phyloP scores from a whole-genome alignment of 2,797 vertebrate genomes.

The Brachyalestes nurse region DNA sequence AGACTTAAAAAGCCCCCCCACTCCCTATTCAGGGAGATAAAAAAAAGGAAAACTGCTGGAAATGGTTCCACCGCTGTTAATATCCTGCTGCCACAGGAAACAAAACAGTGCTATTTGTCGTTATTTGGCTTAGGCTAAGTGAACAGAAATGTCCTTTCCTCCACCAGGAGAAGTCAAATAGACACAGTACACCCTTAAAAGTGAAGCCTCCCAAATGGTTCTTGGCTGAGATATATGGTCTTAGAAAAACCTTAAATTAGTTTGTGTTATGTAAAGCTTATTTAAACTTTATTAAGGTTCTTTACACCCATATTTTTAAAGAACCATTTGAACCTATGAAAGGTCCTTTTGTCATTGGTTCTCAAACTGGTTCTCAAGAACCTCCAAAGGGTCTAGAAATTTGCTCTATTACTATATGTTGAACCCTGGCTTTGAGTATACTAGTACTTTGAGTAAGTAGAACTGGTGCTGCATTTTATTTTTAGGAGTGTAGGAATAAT shows the following conservation, averaged over 20 bases:
- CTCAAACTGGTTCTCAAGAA: neutral
- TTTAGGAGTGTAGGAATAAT: too few relatives aligned
- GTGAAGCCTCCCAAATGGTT: neutral
- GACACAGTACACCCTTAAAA: neutral
- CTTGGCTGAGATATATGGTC: neutral
- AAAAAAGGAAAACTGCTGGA: neutral
- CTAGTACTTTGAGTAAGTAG: too few relatives aligned
- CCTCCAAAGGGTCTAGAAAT: neutral
- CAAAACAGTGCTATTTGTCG: slow-evolving; percentile 23
- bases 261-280: neutral
- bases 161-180: neutral
- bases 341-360: neutral
- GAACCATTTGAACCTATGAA: neutral
- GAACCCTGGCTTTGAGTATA: neutral
- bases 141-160: slow-evolving; percentile 5
- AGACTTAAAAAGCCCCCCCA: slow-evolving; percentile 45
- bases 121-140: slow-evolving; percentile 16
- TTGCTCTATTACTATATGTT: neutral
- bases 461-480: too few relatives aligned
- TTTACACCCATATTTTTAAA: neutral
- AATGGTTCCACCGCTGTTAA: slow-evolving; percentile 19
- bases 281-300: neutral
- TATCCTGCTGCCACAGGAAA: slow-evolving; percentile 11
- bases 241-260: neutral
- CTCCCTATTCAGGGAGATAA: slow-evolving; percentile 10